phyloP scores from a whole-genome alignment of 2,888 invertebrate species.

The Melikaiella ostensackeni region DNA sequence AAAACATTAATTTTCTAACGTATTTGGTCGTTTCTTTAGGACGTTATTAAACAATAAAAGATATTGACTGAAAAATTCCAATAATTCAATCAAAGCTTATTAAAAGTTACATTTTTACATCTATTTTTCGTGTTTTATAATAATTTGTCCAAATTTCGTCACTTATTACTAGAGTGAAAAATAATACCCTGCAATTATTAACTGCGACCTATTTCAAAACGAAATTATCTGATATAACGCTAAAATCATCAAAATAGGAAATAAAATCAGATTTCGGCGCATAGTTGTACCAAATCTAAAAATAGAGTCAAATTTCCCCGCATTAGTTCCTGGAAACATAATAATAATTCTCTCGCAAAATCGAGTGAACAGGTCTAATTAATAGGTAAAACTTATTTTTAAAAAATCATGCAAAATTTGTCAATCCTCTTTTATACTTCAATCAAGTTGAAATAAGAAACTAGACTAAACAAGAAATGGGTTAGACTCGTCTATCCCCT shows the following conservation, averaged over 20 bases:
- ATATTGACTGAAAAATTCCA: background rate
- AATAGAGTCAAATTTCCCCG: constrained; percentile 25
- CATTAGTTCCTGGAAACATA: constrained; percentile 12
- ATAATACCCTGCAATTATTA: background rate
- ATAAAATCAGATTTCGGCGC: constrained; percentile 24
- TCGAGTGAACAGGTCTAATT: background rate
- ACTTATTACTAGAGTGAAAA: background rate
- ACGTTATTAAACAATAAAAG: no score
- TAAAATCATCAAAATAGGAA: constrained; percentile 1
- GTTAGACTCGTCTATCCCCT: constrained; percentile 21
- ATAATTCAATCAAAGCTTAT: background rate
- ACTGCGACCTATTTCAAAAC: background rate
- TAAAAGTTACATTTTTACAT: background rate
- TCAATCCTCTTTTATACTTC: background rate
- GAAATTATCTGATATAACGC: background rate
- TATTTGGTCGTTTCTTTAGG: no score
- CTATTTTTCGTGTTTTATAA: background rate
- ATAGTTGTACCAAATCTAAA: constrained; percentile 13
- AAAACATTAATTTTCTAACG: no score
- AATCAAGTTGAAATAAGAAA: background rate
- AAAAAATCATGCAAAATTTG: constrained; percentile 1
- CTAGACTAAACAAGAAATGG: background rate
- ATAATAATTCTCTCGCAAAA: background rate
- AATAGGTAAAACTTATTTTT: background rate
- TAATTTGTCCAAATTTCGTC: background rate